Conservation (phyloP, 92 coral and sea anemone genomes). For the Desmophyllum pertusum region DNA sequence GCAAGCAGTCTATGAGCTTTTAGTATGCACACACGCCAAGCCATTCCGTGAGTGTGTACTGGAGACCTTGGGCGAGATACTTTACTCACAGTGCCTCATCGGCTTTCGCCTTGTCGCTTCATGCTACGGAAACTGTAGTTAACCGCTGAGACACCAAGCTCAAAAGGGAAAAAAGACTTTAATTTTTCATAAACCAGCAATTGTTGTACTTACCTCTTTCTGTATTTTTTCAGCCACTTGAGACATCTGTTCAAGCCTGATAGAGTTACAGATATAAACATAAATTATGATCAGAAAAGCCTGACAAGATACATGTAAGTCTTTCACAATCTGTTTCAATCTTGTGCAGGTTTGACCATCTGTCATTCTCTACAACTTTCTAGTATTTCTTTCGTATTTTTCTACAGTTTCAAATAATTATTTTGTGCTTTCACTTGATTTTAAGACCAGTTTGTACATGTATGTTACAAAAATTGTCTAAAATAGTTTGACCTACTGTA, state of each 20-base stretch:
- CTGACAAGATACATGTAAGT: not conserved
- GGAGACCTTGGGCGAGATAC: too few relatives aligned
- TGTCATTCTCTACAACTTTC: not conserved
- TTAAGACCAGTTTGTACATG: not conserved
- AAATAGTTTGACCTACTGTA: too few relatives aligned
- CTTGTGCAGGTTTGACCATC: not conserved
- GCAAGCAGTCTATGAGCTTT: too few relatives aligned
- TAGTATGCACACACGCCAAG: too few relatives aligned
- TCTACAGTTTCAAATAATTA: not conserved
- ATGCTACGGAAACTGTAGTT: too few relatives aligned
- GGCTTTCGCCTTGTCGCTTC: too few relatives aligned
- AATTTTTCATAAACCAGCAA: not conserved
- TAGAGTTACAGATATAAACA: not conserved
- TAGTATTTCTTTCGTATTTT: not conserved
- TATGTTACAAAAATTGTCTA: not conserved
- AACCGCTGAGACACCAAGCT: too few relatives aligned
- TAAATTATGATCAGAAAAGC: constrained; percentile 3
- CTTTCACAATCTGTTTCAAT: not conserved
- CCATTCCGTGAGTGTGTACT: too few relatives aligned
- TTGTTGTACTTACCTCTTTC: constrained; percentile 70
- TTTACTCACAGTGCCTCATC: too few relatives aligned
- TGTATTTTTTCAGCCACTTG: constrained; percentile 84
- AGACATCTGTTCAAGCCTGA: constrained; percentile 86
- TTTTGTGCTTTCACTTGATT: not conserved
- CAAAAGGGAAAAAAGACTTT: not conserved